Evolutionary conservation across 2,113 vertebrate species (phyloP), one percentile per base, ranked within the genome.

Genomic region (Butastur rufipennis): DNA sequence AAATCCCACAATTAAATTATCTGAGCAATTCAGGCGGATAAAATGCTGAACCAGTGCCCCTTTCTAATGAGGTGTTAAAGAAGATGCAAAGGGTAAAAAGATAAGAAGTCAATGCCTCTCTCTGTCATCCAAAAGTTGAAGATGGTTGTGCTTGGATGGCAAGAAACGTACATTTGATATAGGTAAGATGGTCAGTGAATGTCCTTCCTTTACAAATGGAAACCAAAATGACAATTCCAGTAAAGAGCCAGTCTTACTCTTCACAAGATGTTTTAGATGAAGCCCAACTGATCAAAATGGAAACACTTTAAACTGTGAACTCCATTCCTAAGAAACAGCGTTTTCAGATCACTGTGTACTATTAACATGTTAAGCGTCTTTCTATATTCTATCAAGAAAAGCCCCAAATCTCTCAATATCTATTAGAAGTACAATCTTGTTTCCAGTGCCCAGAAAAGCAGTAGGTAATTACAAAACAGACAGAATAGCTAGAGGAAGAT

Each of bases 401-500:
- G 21, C 65, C 38, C 27, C 36, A 87, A 85, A 91, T 93, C 78
- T 87, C 78, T 79, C 89, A 62, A 7, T 34, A 73, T 62, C 87
- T 91, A 13, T 62, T 92, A 87, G 61, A 88, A 72, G 43, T 6
- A 74, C 11, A 0, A 86, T 79, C 83, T 91, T 95, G 68, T 87
- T 95, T 62, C 58, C 78, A 87, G 56, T 22, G 66, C 81, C 78
- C 70, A 53, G 20, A 95, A 81, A 79, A 91, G 66, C 67, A 53
- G 61, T 3, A 93, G 36, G 70, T 45, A 95, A 97, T 95, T 91
- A 81, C 43, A 79, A 93, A 86, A 72, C 83, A 81, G 81, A 82
- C 63, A 95, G 93, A 89, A 85, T 19, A 94, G 77, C 62, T 80
- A 78, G 48, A 80, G 62, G 58, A 97, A 95, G 93, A 82, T 91